These are phyloP conservation scores for Calameuta filiformis DNA, from an alignment of 2,888 invertebrate genomes.

Conservation along the genomic window DNA sequence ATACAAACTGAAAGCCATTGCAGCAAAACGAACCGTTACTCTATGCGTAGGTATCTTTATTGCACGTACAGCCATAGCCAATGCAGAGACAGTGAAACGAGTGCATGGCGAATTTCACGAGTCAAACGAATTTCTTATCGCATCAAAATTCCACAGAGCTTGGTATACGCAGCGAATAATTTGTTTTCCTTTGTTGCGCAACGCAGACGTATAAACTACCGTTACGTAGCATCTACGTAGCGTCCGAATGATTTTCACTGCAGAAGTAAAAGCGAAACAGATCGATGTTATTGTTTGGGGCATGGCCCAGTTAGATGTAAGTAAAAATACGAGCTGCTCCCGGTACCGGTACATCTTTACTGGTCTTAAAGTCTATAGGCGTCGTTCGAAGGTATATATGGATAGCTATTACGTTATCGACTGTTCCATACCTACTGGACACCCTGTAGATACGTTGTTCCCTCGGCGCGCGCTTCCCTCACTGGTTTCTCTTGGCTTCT, in stretches of 20 bases:
- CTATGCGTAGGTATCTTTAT: too few relatives aligned
- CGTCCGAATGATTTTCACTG: not conserved
- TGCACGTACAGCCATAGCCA: too few relatives aligned
- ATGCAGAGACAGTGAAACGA: too few relatives aligned
- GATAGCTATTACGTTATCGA: not conserved
- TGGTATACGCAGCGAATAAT: not conserved
- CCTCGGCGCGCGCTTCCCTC: constrained; percentile 1
- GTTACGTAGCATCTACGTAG: not conserved
- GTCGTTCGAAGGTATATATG: not conserved
- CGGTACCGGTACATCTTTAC: not conserved
- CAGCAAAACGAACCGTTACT: not conserved
- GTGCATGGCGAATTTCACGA: too few relatives aligned
- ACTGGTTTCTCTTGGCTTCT: not conserved
- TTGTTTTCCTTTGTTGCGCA: not conserved
- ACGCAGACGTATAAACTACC: not conserved
- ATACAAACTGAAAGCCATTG: not conserved
- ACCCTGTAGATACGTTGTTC: constrained; percentile 2
- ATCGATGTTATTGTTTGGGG: not conserved
- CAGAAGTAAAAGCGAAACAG: not conserved
- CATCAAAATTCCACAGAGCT: not conserved
- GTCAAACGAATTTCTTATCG: not conserved
- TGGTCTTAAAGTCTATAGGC: not conserved
- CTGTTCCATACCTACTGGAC: not conserved
- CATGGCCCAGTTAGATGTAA: not conserved
- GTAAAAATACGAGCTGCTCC: not conserved